Base-by-base conservation (phyloP, 2,797 vertebrate species). In the Sitta carolinensis region DNA sequence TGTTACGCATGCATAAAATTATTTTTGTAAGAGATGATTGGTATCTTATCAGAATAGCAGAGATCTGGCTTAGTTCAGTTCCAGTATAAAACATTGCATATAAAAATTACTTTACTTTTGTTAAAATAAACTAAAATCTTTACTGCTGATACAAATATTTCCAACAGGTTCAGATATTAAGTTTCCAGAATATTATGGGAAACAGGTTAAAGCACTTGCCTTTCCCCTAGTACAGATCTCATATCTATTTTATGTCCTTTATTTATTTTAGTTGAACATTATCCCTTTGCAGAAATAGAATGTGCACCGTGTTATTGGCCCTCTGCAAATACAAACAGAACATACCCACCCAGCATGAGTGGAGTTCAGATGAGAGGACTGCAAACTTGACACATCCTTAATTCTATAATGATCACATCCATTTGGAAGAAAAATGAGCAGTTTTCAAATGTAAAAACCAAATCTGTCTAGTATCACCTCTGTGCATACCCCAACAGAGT, bases 331-430 rank as follows among this genome's bases (percentile, higher is more conserved):
- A 50, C 7, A 36, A 88, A 38, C 2, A 6, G 36, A 66, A 6
- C 21, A 40, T 25, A 57, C 5, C 2, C 8, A 27, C 6, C 2
- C 32, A 82, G 63, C 9, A 25, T 1, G 0, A 13, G 8, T 11
- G 17, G 32, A 69, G 25, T 50, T 85, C 47, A 69, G 34, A 34
- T 19, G 14, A 57, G 48, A 80, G 13, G 5, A 73, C 9, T 13
- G 16, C 9, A 52, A 68, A 34, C 6, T 38, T 43, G 5, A n/a
- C 51, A 58, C 16, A 26, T 43, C 38, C 50, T 55, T 59, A 67
- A 40, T 52, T 63, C 27, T 42, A 11, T 7, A 10, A 17, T 29
- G 30, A 72, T 16, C 14, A 34, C 3, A 54, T 13, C 5, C 22
- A 17, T 64, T 32, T 10, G 1, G 30, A 78, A 81, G n/a, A 48